A percentile compares a stretch with the other conserved stretches of the same genome.
These are phyloP conservation scores for Idaea dimidiata DNA, from an alignment of 2,888 invertebrate genomes.

Conservation along the genomic window DNA sequence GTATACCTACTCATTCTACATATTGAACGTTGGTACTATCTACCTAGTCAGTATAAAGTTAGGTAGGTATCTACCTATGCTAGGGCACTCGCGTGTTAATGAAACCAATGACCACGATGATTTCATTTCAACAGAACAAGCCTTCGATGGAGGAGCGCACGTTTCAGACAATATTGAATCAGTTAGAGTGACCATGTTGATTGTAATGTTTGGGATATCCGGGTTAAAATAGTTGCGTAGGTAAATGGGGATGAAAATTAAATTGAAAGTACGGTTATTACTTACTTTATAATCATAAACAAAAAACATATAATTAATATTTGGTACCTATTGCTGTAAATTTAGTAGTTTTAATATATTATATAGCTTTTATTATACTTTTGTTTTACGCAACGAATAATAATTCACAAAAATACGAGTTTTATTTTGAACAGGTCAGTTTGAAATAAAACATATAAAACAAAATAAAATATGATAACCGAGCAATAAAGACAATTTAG, in stretches of 20 bases:
- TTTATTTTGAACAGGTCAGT: too few species aligned
- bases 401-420: too few species aligned
- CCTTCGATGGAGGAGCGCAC: not conserved
- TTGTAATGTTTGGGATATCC: conserved; percentile 12
- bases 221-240: not conserved
- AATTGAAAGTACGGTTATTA: not conserved
- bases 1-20: too few species aligned
- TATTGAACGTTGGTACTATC: too few species aligned
- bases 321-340: too few species aligned
- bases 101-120: conserved; percentile 37
- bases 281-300: too few species aligned
- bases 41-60: not conserved
- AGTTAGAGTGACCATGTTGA: not conserved
- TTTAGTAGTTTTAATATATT: too few species aligned
- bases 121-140: conserved; percentile 31
- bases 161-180: not conserved
- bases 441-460: too few species aligned
- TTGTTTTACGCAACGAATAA: too few species aligned
- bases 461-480: not conserved
- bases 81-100: conserved; percentile 23
- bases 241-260: not conserved
- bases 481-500: not conserved
- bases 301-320: too few species aligned
- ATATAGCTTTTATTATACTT: too few species aligned
- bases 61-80: not conserved